Conservation (phyloP, 2,113 vertebrate genomes). For the Lutjanus erythropterus region DNA sequence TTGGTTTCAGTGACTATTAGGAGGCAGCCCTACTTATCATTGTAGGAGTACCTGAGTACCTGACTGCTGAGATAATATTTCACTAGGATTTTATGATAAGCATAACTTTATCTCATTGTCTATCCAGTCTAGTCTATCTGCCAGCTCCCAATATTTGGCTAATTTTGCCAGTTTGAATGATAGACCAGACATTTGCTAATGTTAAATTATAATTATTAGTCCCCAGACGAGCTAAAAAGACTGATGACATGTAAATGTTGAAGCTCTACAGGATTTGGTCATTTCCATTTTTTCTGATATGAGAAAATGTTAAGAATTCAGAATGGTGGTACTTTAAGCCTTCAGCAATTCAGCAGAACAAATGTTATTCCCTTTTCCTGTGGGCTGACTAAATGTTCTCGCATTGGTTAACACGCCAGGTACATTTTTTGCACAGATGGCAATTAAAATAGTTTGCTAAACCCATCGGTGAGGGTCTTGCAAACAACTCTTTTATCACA, state of each 20-base stretch:
- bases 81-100: background rate
- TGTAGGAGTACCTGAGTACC: too few species aligned
- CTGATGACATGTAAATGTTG: background rate
- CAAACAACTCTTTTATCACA: conserved; percentile 71
- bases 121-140: background rate
- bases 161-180: background rate
- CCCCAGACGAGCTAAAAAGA: background rate
- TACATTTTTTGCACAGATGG: conserved; percentile 77
- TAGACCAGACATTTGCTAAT: background rate
- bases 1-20: too few species aligned
- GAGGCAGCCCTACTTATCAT: too few species aligned
- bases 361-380: conserved; percentile 25
- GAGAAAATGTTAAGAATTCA: conserved; percentile 27
- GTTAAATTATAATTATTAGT: background rate
- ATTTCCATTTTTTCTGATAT: conserved; percentile 1
- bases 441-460: conserved; percentile 70
- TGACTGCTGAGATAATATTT: conserved; percentile 6
- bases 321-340: conserved; percentile 8
- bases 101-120: background rate
- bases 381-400: conserved; percentile 36
- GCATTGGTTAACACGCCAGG: conserved; percentile 45
- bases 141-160: background rate
- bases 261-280: background rate
- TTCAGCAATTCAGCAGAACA: conserved; percentile 29
- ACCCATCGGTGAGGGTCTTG: conserved; percentile 42